Evolutionary conservation across 1,140 invertebrate genomes (phyloP), one percentile per base, ranked within the genome.

Genomic region (Trinorchestia longiramus): DNA sequence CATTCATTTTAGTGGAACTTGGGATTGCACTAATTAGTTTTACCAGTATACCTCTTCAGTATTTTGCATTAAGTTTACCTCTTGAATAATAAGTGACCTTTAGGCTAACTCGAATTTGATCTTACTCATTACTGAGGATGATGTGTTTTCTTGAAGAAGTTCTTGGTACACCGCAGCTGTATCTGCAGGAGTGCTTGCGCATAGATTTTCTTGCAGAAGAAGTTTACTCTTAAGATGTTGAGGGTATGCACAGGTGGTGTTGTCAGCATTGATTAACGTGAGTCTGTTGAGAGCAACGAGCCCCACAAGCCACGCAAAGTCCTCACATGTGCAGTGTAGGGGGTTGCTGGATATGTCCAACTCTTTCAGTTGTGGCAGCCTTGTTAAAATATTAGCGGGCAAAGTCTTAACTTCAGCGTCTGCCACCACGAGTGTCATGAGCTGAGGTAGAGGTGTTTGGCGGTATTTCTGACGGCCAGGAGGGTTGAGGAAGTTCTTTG

Each of bases 161-260:
- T 15, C 62, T 77, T 36, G 62, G 62, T 77, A 28, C 62, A 36
- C 62, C 28, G 62, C 36, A 77, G 62, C 1, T 77, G 62, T 28
- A 28, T 77, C 28, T 15, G 62, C 36, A 23, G 62, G 62, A 3
- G 62, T 36, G 28, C 62, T 77, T 36, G 11, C 36, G 62, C 88
- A 91, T 4, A 91, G 88, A 91, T 91, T 41, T 91, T 91, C 88
- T 42, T 91, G 88, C 88, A 91, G 88, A 11, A 91, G 41, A 42
- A 91, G 88, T 28, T 91, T 91, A 28, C 43, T 15, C 88, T 42
- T 28, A 42, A 91, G 88, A 43, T 91, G 41, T 4, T 8, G 8
- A 19, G 88, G 88, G 88, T 44, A 17, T 42, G 41, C 88, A 28
- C 88, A 91, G 8, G 88, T 91, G 11, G 88, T 91, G 88, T 23